Conservation (phyloP, 2,797 vertebrate genomes). For the Pempheris klunzingeri region DNA sequence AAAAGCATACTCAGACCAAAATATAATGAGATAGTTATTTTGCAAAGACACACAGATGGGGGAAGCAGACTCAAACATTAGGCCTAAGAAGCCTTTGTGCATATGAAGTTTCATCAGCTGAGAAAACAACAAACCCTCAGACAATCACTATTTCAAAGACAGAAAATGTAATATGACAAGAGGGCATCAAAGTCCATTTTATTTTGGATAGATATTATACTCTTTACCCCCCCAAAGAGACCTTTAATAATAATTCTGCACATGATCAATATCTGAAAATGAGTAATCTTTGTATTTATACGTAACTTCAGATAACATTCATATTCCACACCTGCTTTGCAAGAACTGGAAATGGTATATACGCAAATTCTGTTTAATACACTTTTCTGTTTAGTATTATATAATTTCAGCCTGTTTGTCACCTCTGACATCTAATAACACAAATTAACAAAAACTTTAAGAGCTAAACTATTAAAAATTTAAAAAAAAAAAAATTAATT, state of each 20-base stretch:
- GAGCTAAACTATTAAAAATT: conserved; percentile 52
- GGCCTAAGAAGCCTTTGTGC: conserved; percentile 44
- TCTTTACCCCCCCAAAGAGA: conserved; percentile 3
- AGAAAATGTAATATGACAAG: conserved; percentile 30
- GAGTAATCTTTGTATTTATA: conserved; percentile 21
- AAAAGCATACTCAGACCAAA: conserved; percentile 78
- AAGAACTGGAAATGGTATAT: conserved; percentile 6
- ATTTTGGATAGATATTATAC: conserved; percentile 34
- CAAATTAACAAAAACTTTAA: conserved; percentile 57
- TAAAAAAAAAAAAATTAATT: conserved; percentile 36
- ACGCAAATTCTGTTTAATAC: conserved; percentile 9
- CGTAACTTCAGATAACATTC: conserved; percentile 35
- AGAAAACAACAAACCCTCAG: conserved; percentile 47
- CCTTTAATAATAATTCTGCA: conserved; percentile 6
- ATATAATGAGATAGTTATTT: conserved; percentile 78
- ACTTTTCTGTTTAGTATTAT: conserved; percentile 17
- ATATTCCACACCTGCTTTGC: conserved; percentile 29
- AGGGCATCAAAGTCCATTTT: conserved; percentile 41
- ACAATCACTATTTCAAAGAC: conserved; percentile 40
- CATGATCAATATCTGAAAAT: conserved; percentile 6
- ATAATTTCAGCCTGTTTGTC: conserved; percentile 16
- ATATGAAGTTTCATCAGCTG: conserved; percentile 59
- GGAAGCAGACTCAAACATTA: conserved; percentile 68
- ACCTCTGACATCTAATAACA: conserved; percentile 31
- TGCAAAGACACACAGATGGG: conserved; percentile 72